A percentile compares a stretch with the other conserved stretches of the same genome.
Evolutionary conservation across 1,140 invertebrate species (phyloP).

Genomic region (Micrasema longulum): DNA sequence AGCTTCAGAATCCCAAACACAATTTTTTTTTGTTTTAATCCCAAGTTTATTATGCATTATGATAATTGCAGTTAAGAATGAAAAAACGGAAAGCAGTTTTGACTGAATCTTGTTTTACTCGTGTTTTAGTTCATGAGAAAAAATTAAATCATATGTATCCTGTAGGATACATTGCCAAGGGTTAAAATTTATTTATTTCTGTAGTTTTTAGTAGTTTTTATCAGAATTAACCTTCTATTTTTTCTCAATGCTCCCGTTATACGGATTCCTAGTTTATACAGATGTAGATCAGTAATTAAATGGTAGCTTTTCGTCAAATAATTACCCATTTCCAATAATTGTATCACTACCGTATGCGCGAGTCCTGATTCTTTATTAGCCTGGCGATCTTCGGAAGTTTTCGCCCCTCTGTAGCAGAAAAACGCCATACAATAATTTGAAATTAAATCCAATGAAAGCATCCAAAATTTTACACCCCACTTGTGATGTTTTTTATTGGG

Average conservation of each 20-base stretch:
- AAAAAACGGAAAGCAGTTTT: too few species aligned
- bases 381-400: background rate
- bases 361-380: background rate
- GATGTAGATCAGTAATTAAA: constrained; percentile 50
- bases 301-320: constrained; percentile 56
- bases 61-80: too few species aligned
- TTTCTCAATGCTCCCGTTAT: constrained; percentile 51
- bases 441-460: constrained; percentile 47
- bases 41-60: too few species aligned
- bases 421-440: constrained; percentile 47
- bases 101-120: too few species aligned
- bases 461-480: constrained; percentile 52
- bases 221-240: constrained; percentile 35
- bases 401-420: constrained; percentile 50
- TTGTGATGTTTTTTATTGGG: too few species aligned
- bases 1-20: too few species aligned
- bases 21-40: too few species aligned
- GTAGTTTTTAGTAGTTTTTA: constrained; percentile 39
- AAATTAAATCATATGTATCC: too few species aligned
- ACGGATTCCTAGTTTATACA: constrained; percentile 42
- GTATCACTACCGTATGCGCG: constrained; percentile 16
- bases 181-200: constrained; percentile 39
- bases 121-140: too few species aligned
- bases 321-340: constrained; percentile 55
- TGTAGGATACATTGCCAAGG: too few species aligned